Base-by-base conservation (phyloP, 2,888 invertebrate genomes). In the Phymatocera aterrima region DNA sequence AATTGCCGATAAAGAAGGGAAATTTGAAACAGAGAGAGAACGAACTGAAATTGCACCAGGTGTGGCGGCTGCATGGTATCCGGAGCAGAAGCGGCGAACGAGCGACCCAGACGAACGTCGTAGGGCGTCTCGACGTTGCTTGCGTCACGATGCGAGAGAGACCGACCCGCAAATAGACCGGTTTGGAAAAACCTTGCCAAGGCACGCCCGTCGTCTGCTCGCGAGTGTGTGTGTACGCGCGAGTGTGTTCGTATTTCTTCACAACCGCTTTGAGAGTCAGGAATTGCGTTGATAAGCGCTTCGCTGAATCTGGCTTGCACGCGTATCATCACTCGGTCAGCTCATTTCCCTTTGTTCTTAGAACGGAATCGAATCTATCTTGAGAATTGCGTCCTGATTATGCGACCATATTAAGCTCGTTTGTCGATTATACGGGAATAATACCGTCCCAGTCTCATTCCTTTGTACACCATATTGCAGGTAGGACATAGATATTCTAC, bases 161-260 rank as follows among this genome's bases (percentile, higher is more conserved):
- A n/a, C n/a, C n/a, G n/a, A 75, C 54, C 75, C 57, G 75, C 75
- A 75, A 75, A 75, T 75, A 75, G 75, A 75, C 75, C 75, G 75
- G 75, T 75, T 75, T 75, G 57, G 75, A 75, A 75, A 75, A 75
- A 75, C 75, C 75, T 75, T 60, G 75, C 75, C 72, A 72, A 72
- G 72, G 72, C 72, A 72, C 60, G 57, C 37, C 43, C 40, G 75
- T 34, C 10, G 34, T 51, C n/a, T n/a, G n/a, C n/a, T n/a, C n/a
- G n/a, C n/a, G n/a, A n/a, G n/a, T n/a, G n/a, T n/a, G n/a, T n/a
- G n/a, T n/a, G n/a, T n/a, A n/a, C n/a, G n/a, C n/a, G n/a, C n/a
- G n/a, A 28, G 48, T 51, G 34, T 48, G n/a, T 60, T 37, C 60
- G 34, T 24, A 2, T 75, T 75, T 51, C 51, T 24, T 75, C n/a